phyloP scores from a whole-genome alignment of 2,888 invertebrate species.

The Malacosoma neustria region DNA sequence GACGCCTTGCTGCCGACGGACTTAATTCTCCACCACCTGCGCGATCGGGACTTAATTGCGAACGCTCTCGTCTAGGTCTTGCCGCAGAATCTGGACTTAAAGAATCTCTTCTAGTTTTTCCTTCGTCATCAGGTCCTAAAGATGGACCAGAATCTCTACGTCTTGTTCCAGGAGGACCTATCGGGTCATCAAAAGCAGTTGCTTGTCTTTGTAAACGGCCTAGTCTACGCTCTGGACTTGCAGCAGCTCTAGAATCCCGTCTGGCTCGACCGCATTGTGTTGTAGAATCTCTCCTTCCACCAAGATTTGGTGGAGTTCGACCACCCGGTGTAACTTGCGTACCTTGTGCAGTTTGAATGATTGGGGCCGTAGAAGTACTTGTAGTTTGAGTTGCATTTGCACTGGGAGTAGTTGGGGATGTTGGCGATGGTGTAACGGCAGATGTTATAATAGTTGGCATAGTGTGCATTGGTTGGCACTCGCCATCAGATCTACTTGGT shows the following conservation, averaged over 20 bases:
- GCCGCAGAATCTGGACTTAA: conserved; percentile 93
- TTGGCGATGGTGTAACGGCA: conserved; percentile 87
- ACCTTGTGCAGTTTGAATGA: conserved; percentile 32
- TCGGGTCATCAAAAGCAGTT: conserved; percentile 91
- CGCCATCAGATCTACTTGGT: conserved; percentile 75
- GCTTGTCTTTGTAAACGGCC: conserved; percentile 89
- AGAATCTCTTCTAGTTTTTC: conserved; percentile 87
- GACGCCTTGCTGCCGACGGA: conserved; percentile 81
- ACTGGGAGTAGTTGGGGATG: conserved; percentile 78
- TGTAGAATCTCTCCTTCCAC: conserved; percentile 85
- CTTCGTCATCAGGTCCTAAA: conserved; percentile 87
- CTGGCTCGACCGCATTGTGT: conserved; percentile 85
- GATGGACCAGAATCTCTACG: conserved; percentile 90
- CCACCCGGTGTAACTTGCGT: conserved; percentile 45
- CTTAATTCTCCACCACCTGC: conserved; percentile 87
- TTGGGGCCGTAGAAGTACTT: conserved; percentile 29
- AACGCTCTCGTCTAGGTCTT: conserved; percentile 82
- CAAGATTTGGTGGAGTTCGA: conserved; percentile 59
- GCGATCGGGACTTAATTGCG: conserved; percentile 87
- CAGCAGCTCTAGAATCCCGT: conserved; percentile 78
- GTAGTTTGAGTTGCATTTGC: conserved; percentile 33
- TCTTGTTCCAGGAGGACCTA: conserved; percentile 79
- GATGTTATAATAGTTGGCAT: conserved; percentile 88
- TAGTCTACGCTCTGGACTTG: conserved; percentile 80
- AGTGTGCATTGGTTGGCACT: conserved; percentile 72